Base-by-base conservation (phyloP, 2,113 vertebrate genomes). In the Bambusicola thoracicus region DNA sequence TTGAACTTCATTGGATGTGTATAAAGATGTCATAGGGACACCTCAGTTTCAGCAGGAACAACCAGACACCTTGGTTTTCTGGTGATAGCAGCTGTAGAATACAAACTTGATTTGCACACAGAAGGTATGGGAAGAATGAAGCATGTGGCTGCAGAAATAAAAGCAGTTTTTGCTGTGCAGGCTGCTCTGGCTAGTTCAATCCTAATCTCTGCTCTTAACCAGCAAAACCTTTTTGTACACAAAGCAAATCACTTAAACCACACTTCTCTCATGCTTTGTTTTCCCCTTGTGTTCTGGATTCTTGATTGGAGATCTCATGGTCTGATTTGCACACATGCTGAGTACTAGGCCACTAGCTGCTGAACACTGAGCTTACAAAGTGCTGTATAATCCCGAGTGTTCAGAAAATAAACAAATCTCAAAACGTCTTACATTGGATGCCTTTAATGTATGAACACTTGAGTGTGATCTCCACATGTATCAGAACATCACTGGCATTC, bases 401-500 rank as follows among this genome's bases (percentile, higher is more conserved):
- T 66, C 79, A 91, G 78, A 80, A 69, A 94, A 76, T 36, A 17
- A 53, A 29, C 27, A 85, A 62, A 67, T 32, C 62, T 69, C 72
- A 53, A 44, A 89, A 67, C 36, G 58, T 58, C 27, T 92, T 36
- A 41, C 24, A 49, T 34, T 66, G 78, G 78, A 51, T 79, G 56
- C 25, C 43, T 84, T 4, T 72, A 81, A 65, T 56, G 18, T 89
- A 22, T 22, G 49, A 92, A 48, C 65, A 65, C 10, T 87, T 85
- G 89, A 89, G 79, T 85, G 53, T 44, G 87, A 95, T 91, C 87
- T 92, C 41, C 70, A 19, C 44, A 21, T 87, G 92, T 85, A 77
- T 94, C 87, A 82, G 81, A 58, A 76, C 36, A 38, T 82, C 25
- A 87, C 87, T 93, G 87, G 87, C 63, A 93, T 91, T 94, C 85